Evolutionary conservation across 2,797 vertebrate genomes (phyloP).

Genomic region (Odontamblyopus rebecca): DNA sequence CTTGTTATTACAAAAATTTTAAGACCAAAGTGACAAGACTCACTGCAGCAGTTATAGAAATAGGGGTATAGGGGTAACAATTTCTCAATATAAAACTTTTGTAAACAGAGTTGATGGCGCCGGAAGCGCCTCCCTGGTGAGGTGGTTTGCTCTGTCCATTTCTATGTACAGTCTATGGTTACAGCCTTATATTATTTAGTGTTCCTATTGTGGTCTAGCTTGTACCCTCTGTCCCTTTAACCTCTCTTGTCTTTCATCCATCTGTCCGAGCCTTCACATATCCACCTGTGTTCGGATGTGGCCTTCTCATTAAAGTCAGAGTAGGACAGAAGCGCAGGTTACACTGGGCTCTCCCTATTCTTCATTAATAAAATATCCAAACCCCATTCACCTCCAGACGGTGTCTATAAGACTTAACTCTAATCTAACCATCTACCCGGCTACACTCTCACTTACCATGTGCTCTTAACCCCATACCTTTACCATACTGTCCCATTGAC

Average conservation of each 20-base stretch:
- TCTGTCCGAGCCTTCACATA: constrained; percentile 17
- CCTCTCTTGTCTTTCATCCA: constrained; percentile 1
- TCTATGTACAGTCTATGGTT: too few relatives aligned
- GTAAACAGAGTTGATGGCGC: too few relatives aligned
- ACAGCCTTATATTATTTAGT: too few relatives aligned
- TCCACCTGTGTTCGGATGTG: constrained; percentile 36
- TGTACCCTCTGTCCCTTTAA: neutral
- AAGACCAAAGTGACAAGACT: too few relatives aligned
- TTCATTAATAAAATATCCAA: constrained; percentile 57
- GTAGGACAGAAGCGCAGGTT: constrained; percentile 42
- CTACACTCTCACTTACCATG: constrained; percentile 23
- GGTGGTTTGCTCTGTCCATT: too few relatives aligned
- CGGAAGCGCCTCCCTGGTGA: too few relatives aligned
- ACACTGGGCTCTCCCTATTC: constrained; percentile 46
- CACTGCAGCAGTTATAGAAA: too few relatives aligned
- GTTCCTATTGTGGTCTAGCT: too few relatives aligned
- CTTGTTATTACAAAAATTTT: too few relatives aligned
- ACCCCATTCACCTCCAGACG: constrained; percentile 51
- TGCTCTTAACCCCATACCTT: neutral
- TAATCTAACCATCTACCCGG: constrained; percentile 20
- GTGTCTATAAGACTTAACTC: constrained; percentile 28
- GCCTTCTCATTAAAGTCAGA: constrained; percentile 57
- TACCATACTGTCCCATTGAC: constrained; percentile 1
- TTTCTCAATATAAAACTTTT: too few relatives aligned
- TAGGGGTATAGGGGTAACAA: too few relatives aligned